Base-by-base conservation (phyloP, 2,797 vertebrate genomes). In the Calcarius lapponicus region DNA sequence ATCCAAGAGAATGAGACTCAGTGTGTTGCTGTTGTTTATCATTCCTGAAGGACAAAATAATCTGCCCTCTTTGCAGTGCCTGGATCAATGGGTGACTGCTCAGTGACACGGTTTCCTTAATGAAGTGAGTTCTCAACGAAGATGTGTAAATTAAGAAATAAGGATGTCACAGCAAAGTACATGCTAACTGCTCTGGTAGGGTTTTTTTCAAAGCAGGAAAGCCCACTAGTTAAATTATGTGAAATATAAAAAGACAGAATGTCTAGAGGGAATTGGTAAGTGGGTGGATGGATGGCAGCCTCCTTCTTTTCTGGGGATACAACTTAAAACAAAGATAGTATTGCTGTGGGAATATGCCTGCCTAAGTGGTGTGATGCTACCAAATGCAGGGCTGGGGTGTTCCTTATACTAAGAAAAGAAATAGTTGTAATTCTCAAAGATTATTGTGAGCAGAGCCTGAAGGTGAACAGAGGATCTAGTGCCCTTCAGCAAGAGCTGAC, bases 261-360 rank as follows among this genome's bases (percentile, higher is more conserved):
- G 45, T 85, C 89, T 89, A 80, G 79, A 94, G 75, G 67, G 71
- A 96, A 78, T 60, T 5, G 4, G 3, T 62, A 87, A 85, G 79
- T 76, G 75, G 89, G 61, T 76, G 78, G 80, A 70, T 45, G 51
- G 42, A 75, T 92, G 62, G 81, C 67, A 92, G 67, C 36, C 60
- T 76, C 67, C 40, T 84, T 62, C 67, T 78, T 93, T 96, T 82
- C 64, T 71, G 43, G 36, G 53, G 36, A 82, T 60, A 50, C 11
- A 45, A 62, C 19, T 67, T 85, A 71, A 90, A 86, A 74, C 80
- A 84, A 89, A 87, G 57, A 75, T 19, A 89, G 31, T 28, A 56
- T 87, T 80, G 48, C 79, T 85, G 79, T 69, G 91, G 81, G 94
- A 95, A 94, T 56, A 4, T 56, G 34, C 36, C 57, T 76, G 48